phyloP scores from a whole-genome alignment of 2,888 invertebrate species.

The Biston stratarius region DNA sequence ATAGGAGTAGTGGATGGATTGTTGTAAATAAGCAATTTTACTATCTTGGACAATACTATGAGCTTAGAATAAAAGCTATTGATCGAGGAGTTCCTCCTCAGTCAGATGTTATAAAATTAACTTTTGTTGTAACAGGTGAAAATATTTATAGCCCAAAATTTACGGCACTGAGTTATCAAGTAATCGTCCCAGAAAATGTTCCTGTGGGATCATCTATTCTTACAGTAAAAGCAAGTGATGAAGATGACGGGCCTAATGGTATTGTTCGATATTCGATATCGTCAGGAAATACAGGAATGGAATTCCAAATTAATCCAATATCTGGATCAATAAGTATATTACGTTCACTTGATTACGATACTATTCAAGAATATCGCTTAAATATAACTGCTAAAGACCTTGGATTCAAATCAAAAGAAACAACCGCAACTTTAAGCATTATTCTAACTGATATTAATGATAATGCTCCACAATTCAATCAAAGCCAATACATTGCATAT shows the following conservation, averaged over 20 bases:
- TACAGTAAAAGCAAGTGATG: constrained; percentile 94
- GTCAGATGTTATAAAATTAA: constrained; percentile 90
- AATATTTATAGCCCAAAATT: constrained; percentile 94
- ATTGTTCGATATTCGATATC: constrained; percentile 94
- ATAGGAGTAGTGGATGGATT: constrained; percentile 93
- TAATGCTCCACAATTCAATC: constrained; percentile 95
- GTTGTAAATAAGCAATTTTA: constrained; percentile 88
- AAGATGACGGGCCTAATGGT: constrained; percentile 96
- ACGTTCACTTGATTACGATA: constrained; percentile 94
- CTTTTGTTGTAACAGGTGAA: constrained; percentile 93
- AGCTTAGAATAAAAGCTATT: constrained; percentile 90
- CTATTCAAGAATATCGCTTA: constrained; percentile 92
- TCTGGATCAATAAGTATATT: constrained; percentile 93
- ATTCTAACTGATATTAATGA: constrained; percentile 97
- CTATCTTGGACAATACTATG: constrained; percentile 88
- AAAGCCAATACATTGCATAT: constrained; percentile 91
- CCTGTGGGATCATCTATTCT: constrained; percentile 94
- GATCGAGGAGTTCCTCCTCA: constrained; percentile 96
- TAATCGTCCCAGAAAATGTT: constrained; percentile 96
- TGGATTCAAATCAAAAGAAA: constrained; percentile 92
- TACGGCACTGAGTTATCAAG: constrained; percentile 94
- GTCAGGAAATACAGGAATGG: constrained; percentile 92
- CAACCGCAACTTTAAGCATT: constrained; percentile 93
- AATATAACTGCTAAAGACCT: constrained; percentile 96
- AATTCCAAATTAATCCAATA: constrained; percentile 92